Conservation (phyloP, 2,888 invertebrate genomes). For the Cosmia pyralina region DNA sequence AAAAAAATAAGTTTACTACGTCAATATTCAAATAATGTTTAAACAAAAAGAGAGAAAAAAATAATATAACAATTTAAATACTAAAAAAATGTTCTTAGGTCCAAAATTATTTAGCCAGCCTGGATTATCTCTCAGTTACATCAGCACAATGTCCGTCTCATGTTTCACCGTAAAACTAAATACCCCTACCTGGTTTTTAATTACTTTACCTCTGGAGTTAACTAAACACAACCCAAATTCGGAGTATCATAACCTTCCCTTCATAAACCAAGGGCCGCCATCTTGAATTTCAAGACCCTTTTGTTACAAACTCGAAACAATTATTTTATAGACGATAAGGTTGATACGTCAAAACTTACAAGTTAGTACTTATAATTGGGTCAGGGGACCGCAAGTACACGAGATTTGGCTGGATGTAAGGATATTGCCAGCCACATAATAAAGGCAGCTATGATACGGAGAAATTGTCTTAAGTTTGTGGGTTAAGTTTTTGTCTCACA, state of each 20-base stretch:
- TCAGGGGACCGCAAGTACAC: slow-evolving; percentile 13
- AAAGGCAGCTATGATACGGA: slow-evolving; percentile 10
- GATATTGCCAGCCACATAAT: slow-evolving; percentile 35
- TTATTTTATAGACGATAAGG: slow-evolving; percentile 46
- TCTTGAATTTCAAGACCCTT: slow-evolving; percentile 55
- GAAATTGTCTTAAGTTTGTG: slow-evolving; percentile 21
- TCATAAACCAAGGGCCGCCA: slow-evolving; percentile 41
- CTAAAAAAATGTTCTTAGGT: neutral
- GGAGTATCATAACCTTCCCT: slow-evolving; percentile 18
- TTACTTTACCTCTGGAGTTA: slow-evolving; percentile 40
- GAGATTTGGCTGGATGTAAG: slow-evolving; percentile 8
- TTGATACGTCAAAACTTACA: slow-evolving; percentile 42
- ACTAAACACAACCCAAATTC: slow-evolving; percentile 48
- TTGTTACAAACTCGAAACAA: slow-evolving; percentile 52
- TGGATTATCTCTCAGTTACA: slow-evolving; percentile 9
- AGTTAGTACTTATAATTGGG: slow-evolving; percentile 38
- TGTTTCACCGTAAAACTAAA: slow-evolving; percentile 25
- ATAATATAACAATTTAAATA: too few species aligned
- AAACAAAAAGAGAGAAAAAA: too few species aligned
- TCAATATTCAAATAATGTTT: too few species aligned
- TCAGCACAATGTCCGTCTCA: slow-evolving; percentile 6
- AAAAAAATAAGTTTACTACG: too few species aligned
- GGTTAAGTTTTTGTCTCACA: neutral
- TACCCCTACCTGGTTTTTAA: slow-evolving; percentile 30
- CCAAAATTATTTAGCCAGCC: neutral